A percentile compares a stretch with the other conserved stretches of the same genome.
Evolutionary conservation across 2,888 invertebrate species (phyloP).

Genomic region (Drosophila engyochracea): DNA sequence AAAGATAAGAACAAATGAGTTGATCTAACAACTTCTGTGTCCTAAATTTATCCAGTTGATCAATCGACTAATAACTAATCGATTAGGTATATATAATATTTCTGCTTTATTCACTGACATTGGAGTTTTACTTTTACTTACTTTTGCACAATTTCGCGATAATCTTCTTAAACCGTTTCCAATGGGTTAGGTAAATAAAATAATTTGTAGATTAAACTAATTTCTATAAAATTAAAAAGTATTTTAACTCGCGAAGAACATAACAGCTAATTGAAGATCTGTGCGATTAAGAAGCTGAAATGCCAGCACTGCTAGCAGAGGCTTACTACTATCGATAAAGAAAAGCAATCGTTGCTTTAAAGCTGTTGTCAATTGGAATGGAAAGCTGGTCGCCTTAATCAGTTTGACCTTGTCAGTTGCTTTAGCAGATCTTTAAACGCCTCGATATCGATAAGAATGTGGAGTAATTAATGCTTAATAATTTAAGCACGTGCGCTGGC

Average conservation of each 20-base stretch:
- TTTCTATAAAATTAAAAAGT: not conserved
- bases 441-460: conserved; percentile 28
- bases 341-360: conserved; percentile 21
- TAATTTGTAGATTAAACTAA: not conserved
- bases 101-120: no score
- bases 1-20: not conserved
- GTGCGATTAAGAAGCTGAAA: not conserved
- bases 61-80: no score
- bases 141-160: no score
- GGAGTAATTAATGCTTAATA: conserved; percentile 21
- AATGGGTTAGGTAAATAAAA: no score
- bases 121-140: no score
- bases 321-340: conserved; percentile 27
- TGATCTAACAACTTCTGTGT: not conserved
- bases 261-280: not conserved
- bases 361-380: conserved; percentile 8
- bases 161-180: no score
- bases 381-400: conserved; percentile 20
- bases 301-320: not conserved
- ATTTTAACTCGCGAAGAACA: not conserved
- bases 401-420: conserved; percentile 47
- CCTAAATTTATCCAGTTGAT: no score
- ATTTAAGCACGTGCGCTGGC: conserved; percentile 31
- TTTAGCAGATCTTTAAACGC: conserved; percentile 31
- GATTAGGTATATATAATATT: no score